These are phyloP conservation scores for Miichthys miiuy DNA, from an alignment of 2,797 vertebrate species.

Conservation along the genomic window DNA sequence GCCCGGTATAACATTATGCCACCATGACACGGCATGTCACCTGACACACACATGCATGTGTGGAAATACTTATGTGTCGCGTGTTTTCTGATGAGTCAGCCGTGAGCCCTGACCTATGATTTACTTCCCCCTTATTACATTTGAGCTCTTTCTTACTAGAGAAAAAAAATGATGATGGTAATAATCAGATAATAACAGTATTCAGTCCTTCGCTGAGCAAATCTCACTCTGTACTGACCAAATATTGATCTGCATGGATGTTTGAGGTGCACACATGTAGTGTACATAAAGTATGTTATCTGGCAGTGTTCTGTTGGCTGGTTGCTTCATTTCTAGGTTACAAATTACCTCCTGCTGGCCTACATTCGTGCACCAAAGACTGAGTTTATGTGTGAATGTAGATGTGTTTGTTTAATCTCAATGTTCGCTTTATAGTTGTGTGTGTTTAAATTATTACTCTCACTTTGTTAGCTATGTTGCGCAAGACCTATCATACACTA, in stretches of 20 bases:
- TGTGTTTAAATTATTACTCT: too few species aligned
- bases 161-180: neutral
- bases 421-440: neutral
- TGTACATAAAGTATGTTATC: neutral
- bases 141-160: neutral
- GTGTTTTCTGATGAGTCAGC: constrained; percentile 62
- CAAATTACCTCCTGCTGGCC: constrained; percentile 55
- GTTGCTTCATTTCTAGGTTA: constrained; percentile 66
- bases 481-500: neutral
- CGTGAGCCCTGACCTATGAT: constrained; percentile 37
- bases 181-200: neutral
- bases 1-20: constrained; percentile 26
- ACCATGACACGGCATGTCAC: constrained; percentile 1
- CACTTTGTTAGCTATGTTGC: too few species aligned
- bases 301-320: constrained; percentile 20
- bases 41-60: constrained; percentile 41
- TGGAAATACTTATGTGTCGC: constrained; percentile 27
- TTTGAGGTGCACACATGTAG: neutral
- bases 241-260: neutral
- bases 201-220: neutral
- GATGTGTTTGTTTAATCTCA: constrained; percentile 25
- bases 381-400: constrained; percentile 25
- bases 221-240: neutral
- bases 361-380: constrained; percentile 53
- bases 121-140: constrained; percentile 46